Conservation (phyloP, 2,113 vertebrate species). For the Gopherus evgoodei region DNA sequence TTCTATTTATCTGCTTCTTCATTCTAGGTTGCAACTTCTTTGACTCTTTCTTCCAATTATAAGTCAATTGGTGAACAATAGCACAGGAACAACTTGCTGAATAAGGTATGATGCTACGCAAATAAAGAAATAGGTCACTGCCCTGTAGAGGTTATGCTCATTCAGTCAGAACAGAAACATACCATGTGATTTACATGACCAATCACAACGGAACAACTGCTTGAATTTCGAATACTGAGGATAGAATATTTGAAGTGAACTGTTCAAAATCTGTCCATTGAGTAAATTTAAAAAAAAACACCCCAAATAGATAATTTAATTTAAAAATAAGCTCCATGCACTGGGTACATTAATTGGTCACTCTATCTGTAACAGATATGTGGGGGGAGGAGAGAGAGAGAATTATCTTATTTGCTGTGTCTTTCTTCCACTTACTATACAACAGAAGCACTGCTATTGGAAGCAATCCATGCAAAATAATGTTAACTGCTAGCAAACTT, state of each 20-base stretch:
- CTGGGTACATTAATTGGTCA: not conserved
- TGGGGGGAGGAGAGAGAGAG: not conserved
- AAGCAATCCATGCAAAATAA: conserved; percentile 20
- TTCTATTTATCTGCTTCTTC: not conserved
- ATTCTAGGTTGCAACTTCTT: not conserved
- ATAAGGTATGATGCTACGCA: fast-evolving
- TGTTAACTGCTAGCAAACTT: conserved; percentile 30
- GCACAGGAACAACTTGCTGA: not conserved
- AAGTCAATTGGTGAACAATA: not conserved
- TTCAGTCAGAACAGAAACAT: not conserved
- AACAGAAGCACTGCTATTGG: not conserved
- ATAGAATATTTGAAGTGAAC: not conserved
- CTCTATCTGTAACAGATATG: not conserved
- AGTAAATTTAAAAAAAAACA: not conserved
- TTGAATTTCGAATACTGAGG: not conserved
- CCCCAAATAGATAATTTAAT: not conserved
- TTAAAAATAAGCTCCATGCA: not conserved
- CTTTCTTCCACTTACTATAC: not conserved
- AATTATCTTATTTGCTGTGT: conserved; percentile 1
- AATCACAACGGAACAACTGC: not conserved
- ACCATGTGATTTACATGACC: fast-evolving
- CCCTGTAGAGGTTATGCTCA: not conserved
- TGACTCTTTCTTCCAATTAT: not conserved
- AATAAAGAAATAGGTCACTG: not conserved
- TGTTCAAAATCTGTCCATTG: not conserved